phyloP scores from a whole-genome alignment of 37 sponge, comb jelly and placozoan species.

The Aphrocallistes beatrix region DNA sequence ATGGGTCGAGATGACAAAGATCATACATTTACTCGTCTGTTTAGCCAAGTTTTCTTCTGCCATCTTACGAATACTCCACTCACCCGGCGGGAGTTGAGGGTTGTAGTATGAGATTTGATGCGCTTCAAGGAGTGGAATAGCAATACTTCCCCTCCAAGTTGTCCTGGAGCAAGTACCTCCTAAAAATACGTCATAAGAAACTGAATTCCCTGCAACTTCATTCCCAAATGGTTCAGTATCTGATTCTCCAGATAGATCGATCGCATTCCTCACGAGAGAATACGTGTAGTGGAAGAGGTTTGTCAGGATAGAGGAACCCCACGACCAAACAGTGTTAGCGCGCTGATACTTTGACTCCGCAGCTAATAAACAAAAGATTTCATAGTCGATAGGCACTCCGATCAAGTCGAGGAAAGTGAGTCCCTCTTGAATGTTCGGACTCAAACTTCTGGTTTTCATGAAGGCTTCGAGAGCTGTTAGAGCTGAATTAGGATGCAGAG shows the following conservation, averaged over 20 bases:
- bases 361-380: conserved; percentile 15
- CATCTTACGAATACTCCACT: not conserved
- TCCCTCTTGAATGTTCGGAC: not conserved
- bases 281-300: not conserved
- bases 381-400: not conserved
- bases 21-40: not conserved
- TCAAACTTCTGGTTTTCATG: not conserved
- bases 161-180: conserved; percentile 58
- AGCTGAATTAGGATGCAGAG: not conserved
- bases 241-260: not conserved
- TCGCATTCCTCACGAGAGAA: not conserved
- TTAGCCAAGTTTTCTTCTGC: not conserved
- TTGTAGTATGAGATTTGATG: not conserved
- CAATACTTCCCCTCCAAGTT: conserved; percentile 47
- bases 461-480: not conserved
- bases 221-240: too few relatives aligned
- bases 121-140: conserved; percentile 39
- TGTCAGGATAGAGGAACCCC: not conserved
- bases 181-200: conserved; percentile 54
- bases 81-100: not conserved
- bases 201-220: not conserved
- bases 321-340: not conserved
- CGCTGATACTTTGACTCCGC: conserved; percentile 10
- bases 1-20: not conserved
- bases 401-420: not conserved